phyloP scores from a whole-genome alignment of 1,140 invertebrate species.

The Phocides pigmalion region DNA sequence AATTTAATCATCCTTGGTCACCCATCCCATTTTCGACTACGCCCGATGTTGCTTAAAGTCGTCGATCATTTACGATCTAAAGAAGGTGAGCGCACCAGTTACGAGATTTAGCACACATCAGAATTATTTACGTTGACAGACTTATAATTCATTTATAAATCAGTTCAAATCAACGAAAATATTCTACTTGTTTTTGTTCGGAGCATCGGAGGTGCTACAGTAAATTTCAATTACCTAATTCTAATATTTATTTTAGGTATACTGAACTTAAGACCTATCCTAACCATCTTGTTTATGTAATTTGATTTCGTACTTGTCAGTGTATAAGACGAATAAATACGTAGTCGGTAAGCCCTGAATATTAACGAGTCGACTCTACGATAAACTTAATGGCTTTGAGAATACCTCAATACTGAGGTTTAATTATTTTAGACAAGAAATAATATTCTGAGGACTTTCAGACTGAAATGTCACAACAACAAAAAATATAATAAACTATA shows the following conservation, averaged over 20 bases:
- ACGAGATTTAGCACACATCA: too few relatives aligned
- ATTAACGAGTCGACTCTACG: neutral
- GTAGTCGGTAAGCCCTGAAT: neutral
- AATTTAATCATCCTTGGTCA: too few relatives aligned
- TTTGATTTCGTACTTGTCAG: conserved; percentile 9
- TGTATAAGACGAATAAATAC: conserved; percentile 6
- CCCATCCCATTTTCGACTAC: too few relatives aligned
- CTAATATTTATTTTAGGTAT: neutral
- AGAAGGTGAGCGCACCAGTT: too few relatives aligned
- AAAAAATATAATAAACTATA: too few relatives aligned
- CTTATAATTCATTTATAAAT: conserved; percentile 12
- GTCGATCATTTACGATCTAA: too few relatives aligned
- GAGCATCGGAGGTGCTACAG: neutral
- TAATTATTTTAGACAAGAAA: neutral
- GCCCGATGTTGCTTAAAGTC: neutral
- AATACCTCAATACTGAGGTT: conserved; percentile 1
- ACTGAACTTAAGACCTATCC: too few relatives aligned
- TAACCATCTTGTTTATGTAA: neutral
- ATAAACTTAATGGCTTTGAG: neutral
- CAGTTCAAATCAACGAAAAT: conserved; percentile 4
- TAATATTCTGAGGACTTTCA: neutral
- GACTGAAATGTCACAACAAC: too few relatives aligned
- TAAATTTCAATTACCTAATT: neutral
- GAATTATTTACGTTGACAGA: conserved; percentile 19
- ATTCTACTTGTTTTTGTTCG: neutral